phyloP scores from a whole-genome alignment of 1,140 invertebrate genomes.

The Pseudomyrmex concolor region DNA sequence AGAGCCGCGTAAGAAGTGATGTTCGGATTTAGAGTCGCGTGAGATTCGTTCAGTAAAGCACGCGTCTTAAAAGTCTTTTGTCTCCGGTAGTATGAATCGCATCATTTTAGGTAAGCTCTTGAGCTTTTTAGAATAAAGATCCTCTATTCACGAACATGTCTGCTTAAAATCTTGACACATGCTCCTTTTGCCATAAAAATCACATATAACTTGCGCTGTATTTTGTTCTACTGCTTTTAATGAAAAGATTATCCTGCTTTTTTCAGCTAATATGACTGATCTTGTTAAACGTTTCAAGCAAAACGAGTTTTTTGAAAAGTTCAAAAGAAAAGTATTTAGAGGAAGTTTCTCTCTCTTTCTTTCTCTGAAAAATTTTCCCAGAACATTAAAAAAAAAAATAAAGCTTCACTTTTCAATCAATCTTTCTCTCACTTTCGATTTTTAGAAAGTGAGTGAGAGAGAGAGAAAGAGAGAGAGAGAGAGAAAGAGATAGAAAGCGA shows the following conservation, averaged over 20 bases:
- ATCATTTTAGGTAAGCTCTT: constrained; percentile 63
- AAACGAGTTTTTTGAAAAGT: constrained; percentile 3
- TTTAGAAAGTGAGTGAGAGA: no score
- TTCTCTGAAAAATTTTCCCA: no score
- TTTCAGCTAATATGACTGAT: not conserved
- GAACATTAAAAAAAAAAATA: no score
- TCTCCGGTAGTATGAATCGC: constrained; percentile 42
- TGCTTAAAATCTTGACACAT: not conserved
- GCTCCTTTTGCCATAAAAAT: constrained; percentile 1
- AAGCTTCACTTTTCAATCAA: no score
- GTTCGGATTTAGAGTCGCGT: constrained; percentile 69
- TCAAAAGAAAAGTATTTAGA: not conserved
- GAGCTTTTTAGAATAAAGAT: not conserved
- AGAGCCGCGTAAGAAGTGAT: constrained; percentile 37
- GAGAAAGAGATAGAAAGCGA: no score
- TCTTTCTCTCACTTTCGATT: no score
- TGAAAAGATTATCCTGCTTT: not conserved
- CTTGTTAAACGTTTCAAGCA: not conserved
- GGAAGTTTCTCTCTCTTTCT: not conserved
- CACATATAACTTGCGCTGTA: not conserved
- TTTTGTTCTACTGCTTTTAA: not conserved
- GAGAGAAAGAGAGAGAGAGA: no score
- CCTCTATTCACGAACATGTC: no score
- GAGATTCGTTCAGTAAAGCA: constrained; percentile 62
- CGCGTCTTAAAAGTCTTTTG: constrained; percentile 57